Evolutionary conservation across 1,140 invertebrate genomes (phyloP).

Genomic region (Drosophila punjabiensis): DNA sequence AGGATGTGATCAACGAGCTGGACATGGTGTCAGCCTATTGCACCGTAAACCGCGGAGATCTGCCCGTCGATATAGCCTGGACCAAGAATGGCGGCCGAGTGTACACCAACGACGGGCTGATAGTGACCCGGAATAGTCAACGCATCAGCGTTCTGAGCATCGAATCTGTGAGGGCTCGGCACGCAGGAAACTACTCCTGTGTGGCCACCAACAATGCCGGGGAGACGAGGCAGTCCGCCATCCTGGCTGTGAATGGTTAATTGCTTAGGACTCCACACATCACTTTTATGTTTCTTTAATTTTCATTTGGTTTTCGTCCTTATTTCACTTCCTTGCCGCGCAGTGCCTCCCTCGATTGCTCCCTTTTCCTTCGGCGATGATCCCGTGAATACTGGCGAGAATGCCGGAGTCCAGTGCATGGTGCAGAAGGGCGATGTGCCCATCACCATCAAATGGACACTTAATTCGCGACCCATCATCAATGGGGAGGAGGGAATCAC

Average conservation of each 20-base stretch:
- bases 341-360: constrained; percentile 86
- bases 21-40: constrained; percentile 91
- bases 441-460: constrained; percentile 89
- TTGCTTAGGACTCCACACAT: background rate
- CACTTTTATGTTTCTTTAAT: constrained; percentile 19
- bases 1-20: constrained; percentile 89
- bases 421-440: constrained; percentile 91
- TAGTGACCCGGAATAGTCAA: constrained; percentile 88
- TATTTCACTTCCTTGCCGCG: constrained; percentile 12
- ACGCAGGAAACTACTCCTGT: constrained; percentile 90
- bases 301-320: constrained; percentile 30
- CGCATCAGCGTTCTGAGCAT: constrained; percentile 89
- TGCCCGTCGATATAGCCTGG: constrained; percentile 92
- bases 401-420: constrained; percentile 89
- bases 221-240: constrained; percentile 88
- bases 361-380: constrained; percentile 90
- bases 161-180: constrained; percentile 88
- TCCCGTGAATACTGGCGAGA: constrained; percentile 91
- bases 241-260: constrained; percentile 89
- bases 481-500: constrained; percentile 86
- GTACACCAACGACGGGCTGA: constrained; percentile 85
- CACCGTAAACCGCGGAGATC: constrained; percentile 93
- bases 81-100: constrained; percentile 84
- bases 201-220: constrained; percentile 92
- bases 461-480: constrained; percentile 77